Percentiles rank a stretch among this genome's conserved stretches.
phyloP scores from a whole-genome alignment of 2,888 invertebrate species.

The Pammene aurita region DNA sequence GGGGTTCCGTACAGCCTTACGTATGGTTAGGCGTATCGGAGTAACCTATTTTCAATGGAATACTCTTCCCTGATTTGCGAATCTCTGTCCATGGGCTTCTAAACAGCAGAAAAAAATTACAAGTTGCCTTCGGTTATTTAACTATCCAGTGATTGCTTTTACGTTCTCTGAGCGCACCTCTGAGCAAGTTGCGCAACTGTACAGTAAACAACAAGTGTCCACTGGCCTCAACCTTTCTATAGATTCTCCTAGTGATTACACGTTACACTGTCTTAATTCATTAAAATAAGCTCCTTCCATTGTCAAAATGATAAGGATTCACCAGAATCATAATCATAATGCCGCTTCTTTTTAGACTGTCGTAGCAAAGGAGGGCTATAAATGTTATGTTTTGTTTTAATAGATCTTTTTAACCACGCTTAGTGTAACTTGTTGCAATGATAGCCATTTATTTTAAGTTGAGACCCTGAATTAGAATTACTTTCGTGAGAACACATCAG shows the following conservation, averaged over 20 bases:
- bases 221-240: slow-evolving; percentile 45
- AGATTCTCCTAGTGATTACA: slow-evolving; percentile 39
- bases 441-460: slow-evolving; percentile 12
- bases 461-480: slow-evolving; percentile 32
- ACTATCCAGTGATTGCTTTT: slow-evolving; percentile 40
- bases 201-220: slow-evolving; percentile 39
- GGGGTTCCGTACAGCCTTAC: too few species aligned
- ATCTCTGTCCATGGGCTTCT: background rate
- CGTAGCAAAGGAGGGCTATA: too few species aligned
- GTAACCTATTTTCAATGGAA: too few species aligned
- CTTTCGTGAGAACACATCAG: slow-evolving; percentile 33
- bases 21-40: too few species aligned
- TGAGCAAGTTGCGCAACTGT: slow-evolving; percentile 42
- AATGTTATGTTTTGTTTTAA: too few species aligned
- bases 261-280: background rate
- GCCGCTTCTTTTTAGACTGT: background rate
- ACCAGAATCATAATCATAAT: background rate
- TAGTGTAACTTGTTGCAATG: background rate
- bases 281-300: background rate
- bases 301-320: background rate
- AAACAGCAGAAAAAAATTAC: background rate
- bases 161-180: slow-evolving; percentile 35
- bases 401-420: too few species aligned
- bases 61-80: too few species aligned
- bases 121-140: slow-evolving; percentile 20